Conservation (phyloP, 2,113 vertebrate species). For the Crotalus viridis region DNA sequence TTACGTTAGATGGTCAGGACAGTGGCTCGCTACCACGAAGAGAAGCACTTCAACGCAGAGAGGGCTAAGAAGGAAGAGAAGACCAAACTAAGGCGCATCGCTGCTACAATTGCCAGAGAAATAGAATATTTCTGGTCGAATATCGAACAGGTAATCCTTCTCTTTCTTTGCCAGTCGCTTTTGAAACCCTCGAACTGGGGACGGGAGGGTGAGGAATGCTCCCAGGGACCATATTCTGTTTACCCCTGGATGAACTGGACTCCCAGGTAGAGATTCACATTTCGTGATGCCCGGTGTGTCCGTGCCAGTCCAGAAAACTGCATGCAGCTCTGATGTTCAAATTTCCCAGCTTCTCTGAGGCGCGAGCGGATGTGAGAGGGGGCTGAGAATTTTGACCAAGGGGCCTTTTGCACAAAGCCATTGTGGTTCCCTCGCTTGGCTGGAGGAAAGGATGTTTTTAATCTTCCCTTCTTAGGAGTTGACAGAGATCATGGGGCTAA, state of each 20-base stretch:
- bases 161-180: background rate
- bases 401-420: no score
- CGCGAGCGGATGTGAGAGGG: background rate
- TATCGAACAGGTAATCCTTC: slow-evolving; percentile 81
- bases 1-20: slow-evolving; percentile 84
- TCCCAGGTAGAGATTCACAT: background rate
- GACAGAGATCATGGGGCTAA: background rate
- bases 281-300: background rate
- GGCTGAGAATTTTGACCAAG: background rate
- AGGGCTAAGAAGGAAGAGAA: slow-evolving; percentile 80
- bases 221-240: background rate
- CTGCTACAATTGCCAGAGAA: slow-evolving; percentile 85
- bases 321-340: background rate
- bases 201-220: no score
- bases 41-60: slow-evolving; percentile 81
- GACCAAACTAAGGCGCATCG: slow-evolving; percentile 81
- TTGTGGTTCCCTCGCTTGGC: background rate
- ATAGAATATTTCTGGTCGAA: slow-evolving; percentile 93
- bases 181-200: background rate
- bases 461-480: background rate
- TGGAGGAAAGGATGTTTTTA: background rate
- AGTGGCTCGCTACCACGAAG: slow-evolving; percentile 85
- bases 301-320: background rate
- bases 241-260: background rate
- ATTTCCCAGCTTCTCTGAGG: background rate